Base-by-base conservation (phyloP, 2,797 vertebrate species). In the Hirundo rustica region DNA sequence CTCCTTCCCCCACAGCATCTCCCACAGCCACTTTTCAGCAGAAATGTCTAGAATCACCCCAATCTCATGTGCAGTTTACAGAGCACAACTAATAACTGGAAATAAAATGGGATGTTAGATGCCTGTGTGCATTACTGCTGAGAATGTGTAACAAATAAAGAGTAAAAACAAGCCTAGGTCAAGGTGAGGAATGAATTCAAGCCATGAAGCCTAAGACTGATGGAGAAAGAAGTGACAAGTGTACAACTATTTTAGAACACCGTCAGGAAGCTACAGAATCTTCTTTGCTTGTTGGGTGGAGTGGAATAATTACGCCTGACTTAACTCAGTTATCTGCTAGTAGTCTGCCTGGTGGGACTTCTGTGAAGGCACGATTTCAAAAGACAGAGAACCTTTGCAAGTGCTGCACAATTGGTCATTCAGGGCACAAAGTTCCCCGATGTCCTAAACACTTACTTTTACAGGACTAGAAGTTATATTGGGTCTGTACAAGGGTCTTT, bases 281-380 rank as follows among this genome's bases (percentile, higher is more conserved):
- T 88, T 90, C 77, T 92, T 77, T 53, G 50, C 83, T 64, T 90
- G 83, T 68, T 90, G 91, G 62, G 11, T 96, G 62, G 64, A 92
- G 82, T 82, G 91, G 61, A 91, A 88, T 87, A 94, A 93, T 88
- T 87, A 36, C 55, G 81, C 81, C 62, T 66, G 85, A 95, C 82
- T 93, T 70, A 51, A 61, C 62, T 75, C 70, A 61, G 68, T 89
- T 94, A 75, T 71, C 85, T 78, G 77, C 57, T 89, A 51, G 54
- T 29, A 70, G 84, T 91, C 90, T 91, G 67, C 27, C 26, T 61
- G 55, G 32, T 71, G 61, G 80, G 38, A 47, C 9, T 38, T 53
- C 60, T 47, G 45, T 25, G 27, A 67, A 85, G 67, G 54, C 50
- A 4, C 40, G 47, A 94, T 73, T 75, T 38, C 61, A 34, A 89